phyloP scores from a whole-genome alignment of 2,888 invertebrate genomes.

The Minunthozetes semirufus region DNA sequence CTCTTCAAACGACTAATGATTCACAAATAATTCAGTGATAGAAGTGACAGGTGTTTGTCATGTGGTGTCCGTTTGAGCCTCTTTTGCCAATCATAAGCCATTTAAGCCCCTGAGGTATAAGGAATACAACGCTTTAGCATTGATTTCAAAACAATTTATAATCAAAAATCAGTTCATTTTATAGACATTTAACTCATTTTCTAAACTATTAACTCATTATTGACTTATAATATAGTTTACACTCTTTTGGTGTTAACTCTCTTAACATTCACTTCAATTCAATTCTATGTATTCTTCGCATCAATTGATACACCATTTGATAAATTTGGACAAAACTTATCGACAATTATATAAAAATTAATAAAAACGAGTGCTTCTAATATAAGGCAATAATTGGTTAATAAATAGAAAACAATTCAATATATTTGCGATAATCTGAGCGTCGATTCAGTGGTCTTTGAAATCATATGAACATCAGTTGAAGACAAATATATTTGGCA shows the following conservation, averaged over 20 bases:
- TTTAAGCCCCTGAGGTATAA: conserved; percentile 30
- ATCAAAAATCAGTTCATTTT: background rate
- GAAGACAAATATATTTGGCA: background rate
- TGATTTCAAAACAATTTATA: conserved; percentile 1
- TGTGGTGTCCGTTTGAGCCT: conserved; percentile 11
- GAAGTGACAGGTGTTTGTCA: conserved; percentile 22
- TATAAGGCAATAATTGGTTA: too few species aligned
- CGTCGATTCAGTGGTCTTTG: background rate
- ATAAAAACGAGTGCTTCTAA: too few species aligned
- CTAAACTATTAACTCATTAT: too few species aligned
- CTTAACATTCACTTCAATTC: too few species aligned
- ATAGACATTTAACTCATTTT: too few species aligned
- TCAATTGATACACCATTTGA: too few species aligned
- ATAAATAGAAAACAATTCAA: background rate
- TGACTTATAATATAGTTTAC: too few species aligned
- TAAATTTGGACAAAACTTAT: too few species aligned
- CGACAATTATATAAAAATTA: too few species aligned
- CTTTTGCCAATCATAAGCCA: conserved; percentile 21
- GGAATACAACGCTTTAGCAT: conserved; percentile 26
- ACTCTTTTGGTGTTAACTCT: too few species aligned
- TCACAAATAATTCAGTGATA: conserved; percentile 1
- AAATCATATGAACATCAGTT: background rate
- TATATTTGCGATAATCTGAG: background rate
- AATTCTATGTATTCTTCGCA: too few species aligned
- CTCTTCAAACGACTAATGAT: background rate